Evolutionary conservation across 2,888 invertebrate species (phyloP).

Genomic region (Tholera decimalis): DNA sequence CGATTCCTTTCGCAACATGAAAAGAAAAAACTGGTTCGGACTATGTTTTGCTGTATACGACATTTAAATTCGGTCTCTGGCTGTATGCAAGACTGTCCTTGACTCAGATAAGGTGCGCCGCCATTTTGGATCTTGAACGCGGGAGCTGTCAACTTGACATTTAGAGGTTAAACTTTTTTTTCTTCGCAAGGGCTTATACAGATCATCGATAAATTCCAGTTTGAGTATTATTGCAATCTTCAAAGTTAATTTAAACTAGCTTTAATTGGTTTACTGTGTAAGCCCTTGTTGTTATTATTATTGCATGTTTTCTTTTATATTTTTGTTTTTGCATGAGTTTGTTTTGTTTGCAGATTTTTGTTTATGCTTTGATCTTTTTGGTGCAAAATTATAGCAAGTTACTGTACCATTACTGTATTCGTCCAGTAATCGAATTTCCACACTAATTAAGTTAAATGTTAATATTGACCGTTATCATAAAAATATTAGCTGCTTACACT

Average conservation of each 20-base stretch:
- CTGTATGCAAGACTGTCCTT: slow-evolving; percentile 76
- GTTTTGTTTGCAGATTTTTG: slow-evolving; percentile 1
- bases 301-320: slow-evolving; percentile 38
- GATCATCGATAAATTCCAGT: slow-evolving; percentile 29
- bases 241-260: slow-evolving; percentile 4
- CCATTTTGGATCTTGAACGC: slow-evolving; percentile 75
- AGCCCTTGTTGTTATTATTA: slow-evolving; percentile 31
- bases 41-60: slow-evolving; percentile 58
- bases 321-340: slow-evolving; percentile 13
- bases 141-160: slow-evolving; percentile 79
- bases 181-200: slow-evolving; percentile 54
- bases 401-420: too few species aligned
- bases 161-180: slow-evolving; percentile 74
- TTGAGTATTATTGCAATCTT: slow-evolving; percentile 18
- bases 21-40: slow-evolving; percentile 55
- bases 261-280: slow-evolving; percentile 43
- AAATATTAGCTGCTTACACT: too few species aligned
- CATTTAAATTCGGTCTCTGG: slow-evolving; percentile 70
- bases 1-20: slow-evolving; percentile 51
- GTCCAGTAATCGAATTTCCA: too few species aligned
- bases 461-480: too few species aligned
- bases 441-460: too few species aligned
- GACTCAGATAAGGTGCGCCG: slow-evolving; percentile 79
- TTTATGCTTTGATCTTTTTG: neutral
- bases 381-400: neutral